Base-by-base conservation (phyloP, 2,888 invertebrate genomes). In the Tachina grossa region DNA sequence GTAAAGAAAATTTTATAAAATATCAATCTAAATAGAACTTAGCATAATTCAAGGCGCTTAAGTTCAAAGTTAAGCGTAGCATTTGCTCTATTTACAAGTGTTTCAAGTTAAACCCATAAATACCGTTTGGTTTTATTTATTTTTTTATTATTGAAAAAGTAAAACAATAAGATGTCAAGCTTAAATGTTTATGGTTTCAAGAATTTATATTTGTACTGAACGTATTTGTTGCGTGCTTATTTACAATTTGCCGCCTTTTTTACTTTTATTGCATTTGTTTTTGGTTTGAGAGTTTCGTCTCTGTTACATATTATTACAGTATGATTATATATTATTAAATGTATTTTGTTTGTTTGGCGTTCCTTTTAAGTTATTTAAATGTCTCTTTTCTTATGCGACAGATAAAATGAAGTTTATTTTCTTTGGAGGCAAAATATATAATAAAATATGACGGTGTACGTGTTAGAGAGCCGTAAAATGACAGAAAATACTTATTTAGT, bases 211-310 rank as follows among this genome's bases (percentile, higher is more conserved):
- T 51, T 69, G 19, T 45, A 5, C 22, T 8, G 13, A 31, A 9
- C 8, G 22, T 49, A 55, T 57, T 59, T 51, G 57, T 79, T 79
- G 84, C 84, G 77, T 84, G 84, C 19, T 74, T 81, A 68, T 81
- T 81, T 53, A 68, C 68, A 77, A 16, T 84, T 74, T 69, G 55
- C 47, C 80, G 66, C 59, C 16, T 80, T 69, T 65, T 31, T 75
- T 66, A 61, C 76, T 78, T 31, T 51, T 72, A 77, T 81, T 76
- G 61, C 53, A 61, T 68, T 68, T 74, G 63, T 8, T 66, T 61
- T 75, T 16, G 43, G 43, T 22, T 53, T 45, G 16, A 31, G n/a
- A 16, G 39, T 31, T 47, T 11, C 8, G 11, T 6, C 1, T 31
- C 6, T 31, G 31, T 31, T 31, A 31, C 6, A 6, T 51, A 13